These are phyloP conservation scores for Channa striata DNA, from an alignment of 2,797 vertebrate species.

Conservation along the genomic window DNA sequence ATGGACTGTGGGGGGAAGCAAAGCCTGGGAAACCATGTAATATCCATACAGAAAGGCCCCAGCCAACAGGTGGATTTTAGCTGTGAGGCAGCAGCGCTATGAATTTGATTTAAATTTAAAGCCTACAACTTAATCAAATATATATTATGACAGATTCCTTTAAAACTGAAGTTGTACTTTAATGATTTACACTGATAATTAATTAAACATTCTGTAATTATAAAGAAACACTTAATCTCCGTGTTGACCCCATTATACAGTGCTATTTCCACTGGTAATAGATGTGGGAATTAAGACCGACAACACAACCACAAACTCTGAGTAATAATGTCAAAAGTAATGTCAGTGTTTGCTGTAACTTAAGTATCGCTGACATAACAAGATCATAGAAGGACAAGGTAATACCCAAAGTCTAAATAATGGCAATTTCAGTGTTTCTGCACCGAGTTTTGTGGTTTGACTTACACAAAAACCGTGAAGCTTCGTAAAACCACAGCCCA, in stretches of 20 bases:
- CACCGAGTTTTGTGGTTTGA: constrained; percentile 52
- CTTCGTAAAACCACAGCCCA: constrained; percentile 58
- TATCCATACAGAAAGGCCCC: no score
- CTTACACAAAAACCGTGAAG: constrained; percentile 61
- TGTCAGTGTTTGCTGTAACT: constrained; percentile 23
- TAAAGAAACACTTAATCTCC: neutral
- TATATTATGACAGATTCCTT: neutral
- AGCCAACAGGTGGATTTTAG: no score
- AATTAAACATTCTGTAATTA: neutral
- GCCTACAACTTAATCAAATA: neutral
- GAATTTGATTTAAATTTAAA: no score
- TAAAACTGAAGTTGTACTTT: neutral
- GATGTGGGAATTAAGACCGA: constrained; percentile 19
- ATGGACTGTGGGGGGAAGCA: no score
- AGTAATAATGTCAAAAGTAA: constrained; percentile 35
- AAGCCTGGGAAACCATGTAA: no score
- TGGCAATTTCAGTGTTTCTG: constrained; percentile 48
- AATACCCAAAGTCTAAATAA: constrained; percentile 42
- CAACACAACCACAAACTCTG: constrained; percentile 17
- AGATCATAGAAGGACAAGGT: constrained; percentile 30
- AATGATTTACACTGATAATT: neutral
- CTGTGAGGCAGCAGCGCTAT: no score
- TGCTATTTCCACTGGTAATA: constrained; percentile 14
- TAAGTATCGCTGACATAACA: constrained; percentile 36
- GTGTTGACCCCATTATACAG: neutral